These are phyloP conservation scores for Microtus obscurus DNA, from an alignment of 2,797 vertebrate genomes.

Conservation along the genomic window DNA sequence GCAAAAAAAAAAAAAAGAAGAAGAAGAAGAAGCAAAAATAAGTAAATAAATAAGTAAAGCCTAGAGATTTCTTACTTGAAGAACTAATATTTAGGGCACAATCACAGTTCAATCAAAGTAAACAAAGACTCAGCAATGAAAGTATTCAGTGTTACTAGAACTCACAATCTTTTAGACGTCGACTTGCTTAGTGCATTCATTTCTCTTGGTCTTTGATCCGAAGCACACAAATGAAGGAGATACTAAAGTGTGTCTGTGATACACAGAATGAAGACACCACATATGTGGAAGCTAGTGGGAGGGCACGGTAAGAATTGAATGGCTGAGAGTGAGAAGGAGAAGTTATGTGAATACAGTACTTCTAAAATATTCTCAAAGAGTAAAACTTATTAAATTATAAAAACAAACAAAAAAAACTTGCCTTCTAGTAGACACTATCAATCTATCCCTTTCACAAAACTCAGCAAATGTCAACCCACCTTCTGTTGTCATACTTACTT, in stretches of 20 bases:
- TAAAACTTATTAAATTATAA: background rate
- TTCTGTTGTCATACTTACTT: too few species aligned
- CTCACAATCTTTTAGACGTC: fast-evolving
- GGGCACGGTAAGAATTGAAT: background rate
- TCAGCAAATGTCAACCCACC: background rate
- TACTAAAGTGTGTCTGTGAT: background rate
- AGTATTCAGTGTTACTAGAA: background rate
- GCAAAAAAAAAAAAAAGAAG: background rate
- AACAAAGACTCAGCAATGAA: background rate
- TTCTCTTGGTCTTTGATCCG: background rate
- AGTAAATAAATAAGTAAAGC: too few species aligned
- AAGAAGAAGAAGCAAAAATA: background rate
- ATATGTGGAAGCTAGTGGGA: background rate
- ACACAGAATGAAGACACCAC: background rate
- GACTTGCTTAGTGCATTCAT: too few species aligned
- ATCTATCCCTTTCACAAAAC: too few species aligned
- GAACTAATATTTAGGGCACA: background rate
- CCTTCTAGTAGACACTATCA: too few species aligned
- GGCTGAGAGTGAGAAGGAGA: background rate
- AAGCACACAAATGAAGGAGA: background rate
- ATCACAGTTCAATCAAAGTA: background rate
- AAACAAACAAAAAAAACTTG: background rate
- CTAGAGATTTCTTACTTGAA: background rate
- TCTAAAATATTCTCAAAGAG: background rate
- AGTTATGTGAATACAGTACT: background rate